Percentiles rank a stretch among this genome's conserved stretches.
Conservation (phyloP, 1,140 invertebrate genomes). For the Teleogryllus occipitalis region DNA sequence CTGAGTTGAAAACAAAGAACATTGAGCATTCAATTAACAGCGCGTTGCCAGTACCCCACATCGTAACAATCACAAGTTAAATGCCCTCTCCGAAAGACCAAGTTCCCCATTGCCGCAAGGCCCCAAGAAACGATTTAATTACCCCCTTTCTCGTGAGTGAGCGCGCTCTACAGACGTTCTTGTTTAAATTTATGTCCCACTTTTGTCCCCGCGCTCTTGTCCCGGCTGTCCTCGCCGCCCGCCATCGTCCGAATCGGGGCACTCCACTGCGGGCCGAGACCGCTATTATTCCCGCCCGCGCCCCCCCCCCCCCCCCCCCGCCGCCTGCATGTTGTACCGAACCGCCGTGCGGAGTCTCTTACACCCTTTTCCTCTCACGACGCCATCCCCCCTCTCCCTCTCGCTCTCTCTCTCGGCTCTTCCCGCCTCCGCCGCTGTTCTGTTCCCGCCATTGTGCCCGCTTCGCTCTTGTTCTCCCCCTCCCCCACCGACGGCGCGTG, state of each 20-base stretch:
- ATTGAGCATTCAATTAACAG: too few relatives aligned
- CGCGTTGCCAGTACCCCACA: too few relatives aligned
- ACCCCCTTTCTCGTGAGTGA: not conserved
- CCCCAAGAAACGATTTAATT: not conserved
- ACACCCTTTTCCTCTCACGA: not conserved
- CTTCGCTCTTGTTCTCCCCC: not conserved
- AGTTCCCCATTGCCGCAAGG: too few relatives aligned
- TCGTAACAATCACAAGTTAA: too few relatives aligned
- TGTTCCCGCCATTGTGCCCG: not conserved
- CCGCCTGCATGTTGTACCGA: not conserved
- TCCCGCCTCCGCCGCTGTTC: not conserved
- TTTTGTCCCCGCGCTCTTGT: not conserved
- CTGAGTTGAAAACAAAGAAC: too few relatives aligned
- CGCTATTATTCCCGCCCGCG: not conserved
- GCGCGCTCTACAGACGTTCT: not conserved
- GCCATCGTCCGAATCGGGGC: not conserved
- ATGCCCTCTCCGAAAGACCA: too few relatives aligned
- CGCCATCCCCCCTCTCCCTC: not conserved
- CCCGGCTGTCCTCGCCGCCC: not conserved
- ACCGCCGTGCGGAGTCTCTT: not conserved
- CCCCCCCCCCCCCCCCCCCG: too few relatives aligned
- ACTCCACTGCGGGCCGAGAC: not conserved
- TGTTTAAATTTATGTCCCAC: not conserved
- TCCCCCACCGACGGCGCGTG: not conserved
- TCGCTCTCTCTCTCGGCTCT: not conserved